A percentile compares a stretch with the other conserved stretches of the same genome.
These are phyloP conservation scores for Drosophila tani DNA, from an alignment of 1,140 invertebrate genomes.

Conservation along the genomic window DNA sequence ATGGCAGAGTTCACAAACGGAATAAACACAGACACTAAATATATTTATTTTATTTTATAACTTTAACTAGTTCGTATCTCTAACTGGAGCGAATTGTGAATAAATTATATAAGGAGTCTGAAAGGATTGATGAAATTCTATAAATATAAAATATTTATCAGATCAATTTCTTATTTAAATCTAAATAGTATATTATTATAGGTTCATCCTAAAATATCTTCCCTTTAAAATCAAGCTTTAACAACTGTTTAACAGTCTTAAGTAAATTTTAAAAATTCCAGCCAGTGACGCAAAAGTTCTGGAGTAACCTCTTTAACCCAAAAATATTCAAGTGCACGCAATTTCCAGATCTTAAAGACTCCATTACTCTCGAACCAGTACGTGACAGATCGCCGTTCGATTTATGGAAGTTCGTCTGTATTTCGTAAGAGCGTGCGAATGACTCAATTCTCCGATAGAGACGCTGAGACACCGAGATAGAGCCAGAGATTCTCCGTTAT, in stretches of 20 bases:
- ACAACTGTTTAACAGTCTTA: not conserved
- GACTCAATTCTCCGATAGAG: slow-evolving; percentile 32
- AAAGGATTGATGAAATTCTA: too few relatives aligned
- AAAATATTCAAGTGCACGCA: not conserved
- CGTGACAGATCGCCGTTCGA: slow-evolving; percentile 34
- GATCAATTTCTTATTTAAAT: too few relatives aligned
- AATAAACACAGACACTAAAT: slow-evolving; percentile 6
- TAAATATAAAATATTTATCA: too few relatives aligned
- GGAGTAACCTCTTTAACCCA: not conserved
- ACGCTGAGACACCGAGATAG: not conserved
- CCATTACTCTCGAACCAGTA: not conserved
- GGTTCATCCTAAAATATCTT: not conserved
- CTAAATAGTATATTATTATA: too few relatives aligned
- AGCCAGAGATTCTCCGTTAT: slow-evolving; percentile 29
- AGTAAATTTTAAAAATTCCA: not conserved
- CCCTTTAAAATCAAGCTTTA: not conserved
- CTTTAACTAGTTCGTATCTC: not conserved
- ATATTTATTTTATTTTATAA: not conserved
- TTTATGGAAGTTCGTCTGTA: slow-evolving; percentile 19
- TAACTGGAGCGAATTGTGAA: not conserved
- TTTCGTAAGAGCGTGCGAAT: slow-evolving; percentile 30
- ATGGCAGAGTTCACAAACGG: slow-evolving; percentile 67
- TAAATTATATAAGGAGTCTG: too few relatives aligned
- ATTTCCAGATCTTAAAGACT: slow-evolving; percentile 15
- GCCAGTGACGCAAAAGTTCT: not conserved